Evolutionary conservation across 1,140 invertebrate genomes (phyloP).

Genomic region (Rhopalosiphum padi): DNA sequence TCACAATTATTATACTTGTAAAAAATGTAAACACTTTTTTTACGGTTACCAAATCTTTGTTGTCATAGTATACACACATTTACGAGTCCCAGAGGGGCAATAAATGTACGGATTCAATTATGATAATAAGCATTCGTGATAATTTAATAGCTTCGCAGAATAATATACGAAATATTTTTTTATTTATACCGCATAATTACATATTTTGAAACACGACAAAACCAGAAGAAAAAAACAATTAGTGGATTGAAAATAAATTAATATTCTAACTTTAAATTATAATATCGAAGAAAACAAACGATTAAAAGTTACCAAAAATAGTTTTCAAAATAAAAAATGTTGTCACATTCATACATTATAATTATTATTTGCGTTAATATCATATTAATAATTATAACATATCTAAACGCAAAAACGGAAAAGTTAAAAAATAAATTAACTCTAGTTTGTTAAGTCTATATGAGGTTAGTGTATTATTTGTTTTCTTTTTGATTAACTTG

Average conservation of each 20-base stretch:
- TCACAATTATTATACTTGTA: background rate
- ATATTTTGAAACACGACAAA: background rate
- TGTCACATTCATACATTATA: too few species aligned
- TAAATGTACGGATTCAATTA: constrained; percentile 11
- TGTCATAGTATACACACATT: background rate
- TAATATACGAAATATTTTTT: background rate
- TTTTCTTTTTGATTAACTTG: background rate
- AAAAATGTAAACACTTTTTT: constrained; percentile 20
- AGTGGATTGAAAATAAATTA: background rate
- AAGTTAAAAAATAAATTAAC: background rate
- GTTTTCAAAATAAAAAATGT: background rate
- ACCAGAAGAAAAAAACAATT: background rate
- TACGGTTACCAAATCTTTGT: constrained; percentile 3
- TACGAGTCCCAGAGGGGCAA: constrained; percentile 9
- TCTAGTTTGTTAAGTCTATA: background rate
- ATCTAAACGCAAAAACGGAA: background rate
- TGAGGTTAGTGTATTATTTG: background rate
- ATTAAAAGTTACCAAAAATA: background rate
- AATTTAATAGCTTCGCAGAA: background rate
- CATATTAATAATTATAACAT: background rate
- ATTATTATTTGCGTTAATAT: too few species aligned
- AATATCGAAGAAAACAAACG: background rate
- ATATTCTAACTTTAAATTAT: background rate
- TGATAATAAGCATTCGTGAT: background rate
- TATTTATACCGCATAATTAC: background rate